Base-by-base conservation (phyloP, 1,140 invertebrate species). In the Drosophila ercepeae region DNA sequence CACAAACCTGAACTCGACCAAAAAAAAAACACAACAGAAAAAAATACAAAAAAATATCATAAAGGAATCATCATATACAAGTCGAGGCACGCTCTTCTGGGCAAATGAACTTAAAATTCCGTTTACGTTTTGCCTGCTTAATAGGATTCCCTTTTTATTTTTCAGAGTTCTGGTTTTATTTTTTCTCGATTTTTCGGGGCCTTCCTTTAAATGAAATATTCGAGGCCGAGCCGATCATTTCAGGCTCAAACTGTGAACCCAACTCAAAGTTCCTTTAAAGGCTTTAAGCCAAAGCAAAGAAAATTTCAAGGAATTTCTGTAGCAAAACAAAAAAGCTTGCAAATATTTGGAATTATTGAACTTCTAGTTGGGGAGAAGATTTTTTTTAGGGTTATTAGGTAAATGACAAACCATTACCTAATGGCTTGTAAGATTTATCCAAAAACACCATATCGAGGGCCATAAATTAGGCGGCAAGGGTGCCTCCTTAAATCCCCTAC, bases 21-120 rank as follows among this genome's bases (percentile, higher is more conserved):
- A 4, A 23, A 34, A 11, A 27, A 42, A 59, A 59, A 36, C 25
- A 25, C 34, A 42, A 27, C n/a, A 7, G 34, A 25, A 18, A 19
- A 65, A 42, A 27, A 55, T n/a, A n/a, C n/a, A 44, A 29, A 6
- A 8, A 3, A 39, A 53, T 14, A 29, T 14, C 14, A 34, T 44
- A 45, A 51, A 68, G 61, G 61, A 67, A 67, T 67, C 60, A 67
- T 64, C 60, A 67, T 68, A 68, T 67, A 29, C 65, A 29, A 68
- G 60, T 68, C 64, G 61, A 52, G 64, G 61, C 64, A 68, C 64
- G 64, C 64, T 68, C 64, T 53, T 61, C 63, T 68, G 64, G 68
- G 36, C 50, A 63, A 68, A 77, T 75, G 64, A 84, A 84, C 78
- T 78, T 78, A 49, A 83, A 84, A 83, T 83, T 75, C 79, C 70